Evolutionary conservation across 2,888 invertebrate species (phyloP), one percentile per base, ranked within the genome.

Genomic region (Megaustenia siamemsis): DNA sequence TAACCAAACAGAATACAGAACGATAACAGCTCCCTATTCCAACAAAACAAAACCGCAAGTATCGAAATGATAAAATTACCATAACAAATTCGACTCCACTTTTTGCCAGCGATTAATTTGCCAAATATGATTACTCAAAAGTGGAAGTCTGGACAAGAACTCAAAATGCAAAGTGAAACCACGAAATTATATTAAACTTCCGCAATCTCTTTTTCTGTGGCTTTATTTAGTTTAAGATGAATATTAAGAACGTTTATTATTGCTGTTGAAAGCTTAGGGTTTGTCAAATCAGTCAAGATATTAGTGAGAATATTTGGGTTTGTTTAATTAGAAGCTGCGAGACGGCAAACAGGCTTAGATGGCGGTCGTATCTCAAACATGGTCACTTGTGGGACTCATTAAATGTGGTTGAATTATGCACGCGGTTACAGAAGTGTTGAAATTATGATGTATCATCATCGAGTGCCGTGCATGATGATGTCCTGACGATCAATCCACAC

Each of bases 301-400:
- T 73, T 73, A 49, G 10, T 12, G 28, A 32, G 73, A 73, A 73
- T 49, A 73, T 49, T 73, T 49, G 35, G 35, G 73, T 73, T n/a
- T 73, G 73, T 73, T 73, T 73, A 73, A 73, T 49, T 73, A 15
- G 49, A 49, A 18, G 43, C 32, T 24, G 73, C 49, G 32, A 35
- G 18, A 53, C 49, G 49, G 73, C 73, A 73, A 49, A 73, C 28
- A 49, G 49, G 32, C 32, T 73, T 32, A 43, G n/a, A 43, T 43
- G 40, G 43, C 43, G 24, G 63, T 15, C 28, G 12, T 63, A 32
- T 63, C 15, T 8, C 12, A 60, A 60, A 60, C 60, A 60, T 28
- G 53, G 6, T 60, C 28, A 3, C 28, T 56, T 15, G 60, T 60
- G 60, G 28, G 53, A n/a, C 12, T 18, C 12, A 53, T 60, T 60